Base-by-base conservation (phyloP, 2,113 vertebrate species). In the Lipophrys pholis region DNA sequence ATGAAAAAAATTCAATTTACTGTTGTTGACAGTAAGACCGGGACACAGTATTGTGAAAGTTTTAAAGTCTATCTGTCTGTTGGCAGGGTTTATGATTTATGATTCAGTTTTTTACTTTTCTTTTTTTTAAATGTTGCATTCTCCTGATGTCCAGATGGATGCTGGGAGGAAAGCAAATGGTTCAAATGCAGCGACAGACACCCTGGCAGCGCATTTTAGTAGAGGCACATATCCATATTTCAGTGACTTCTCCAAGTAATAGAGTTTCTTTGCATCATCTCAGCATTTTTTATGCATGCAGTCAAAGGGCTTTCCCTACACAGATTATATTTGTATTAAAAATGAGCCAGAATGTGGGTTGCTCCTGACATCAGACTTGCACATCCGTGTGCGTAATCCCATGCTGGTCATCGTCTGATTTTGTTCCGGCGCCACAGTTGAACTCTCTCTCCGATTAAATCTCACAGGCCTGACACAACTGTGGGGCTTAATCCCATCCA, bases 401-500 rank as follows among this genome's bases (percentile, higher is more conserved):
- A 53, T 71, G 67, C 79, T 75, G 82, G 76, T 83, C 80, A 82
- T 81, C 50, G 66, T 78, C 61, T 84, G 82, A 87, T 83, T 78
- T 81, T 75, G 15, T 72, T 65, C 61, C 5, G 14, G 17, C 69
- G 55, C 42, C 50, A 36, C 36, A 67, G 59, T 51, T 86, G 78
- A 87, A 83, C 85, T 75, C 84, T 81, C 76, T 83, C 51, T 62
- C 48, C 59, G 80, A 91, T 87, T 87, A 88, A 91, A 83, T 90
- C 79, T 77, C 65, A 69, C 67, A 50, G 69, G 79, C 50, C 55
- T 53, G 78, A 55, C 65, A 84, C 77, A 74, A 79, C 82, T 70
- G 78, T 70, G 74, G 43, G 57, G 64, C 77, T 89, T 89, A 91
- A 88, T 91, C 78, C 80, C 70, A 73, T 72, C 72, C 75, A 89